Evolutionary conservation across 2,888 invertebrate genomes (phyloP).

Genomic region (Cantharis rufa): DNA sequence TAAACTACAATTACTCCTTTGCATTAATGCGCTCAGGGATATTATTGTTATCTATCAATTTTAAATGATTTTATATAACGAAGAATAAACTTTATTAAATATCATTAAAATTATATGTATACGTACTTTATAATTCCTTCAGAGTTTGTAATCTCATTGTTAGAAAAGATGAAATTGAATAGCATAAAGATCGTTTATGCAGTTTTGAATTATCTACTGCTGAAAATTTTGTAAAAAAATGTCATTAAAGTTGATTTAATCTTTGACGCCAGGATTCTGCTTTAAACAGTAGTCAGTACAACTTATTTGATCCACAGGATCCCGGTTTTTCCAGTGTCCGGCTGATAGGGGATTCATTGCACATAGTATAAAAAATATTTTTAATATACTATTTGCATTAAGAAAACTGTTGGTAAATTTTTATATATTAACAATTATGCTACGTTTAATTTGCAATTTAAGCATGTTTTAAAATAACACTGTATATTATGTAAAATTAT

Average conservation of each 20-base stretch:
- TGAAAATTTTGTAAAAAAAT: background rate
- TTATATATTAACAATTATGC: too few species aligned
- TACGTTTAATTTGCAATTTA: too few species aligned
- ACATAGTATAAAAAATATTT: too few species aligned
- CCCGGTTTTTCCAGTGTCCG: too few species aligned
- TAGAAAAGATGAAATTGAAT: background rate
- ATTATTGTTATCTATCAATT: background rate
- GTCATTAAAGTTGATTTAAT: background rate
- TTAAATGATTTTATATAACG: background rate
- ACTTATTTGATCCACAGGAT: too few species aligned
- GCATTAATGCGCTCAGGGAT: background rate
- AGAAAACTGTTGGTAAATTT: too few species aligned
- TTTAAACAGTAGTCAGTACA: too few species aligned
- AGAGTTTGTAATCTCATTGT: background rate
- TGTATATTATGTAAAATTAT: too few species aligned
- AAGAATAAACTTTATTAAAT: background rate
- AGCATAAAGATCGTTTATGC: background rate
- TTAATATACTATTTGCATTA: too few species aligned
- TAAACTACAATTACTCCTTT: slow-evolving; percentile 46
- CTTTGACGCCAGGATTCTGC: background rate
- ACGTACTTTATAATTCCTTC: background rate
- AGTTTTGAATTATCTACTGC: background rate
- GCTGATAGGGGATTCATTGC: too few species aligned
- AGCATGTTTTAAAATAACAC: too few species aligned
- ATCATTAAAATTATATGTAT: background rate